Conservation (phyloP, 2,888 invertebrate genomes). For the Chromoteleia sp. region DNA sequence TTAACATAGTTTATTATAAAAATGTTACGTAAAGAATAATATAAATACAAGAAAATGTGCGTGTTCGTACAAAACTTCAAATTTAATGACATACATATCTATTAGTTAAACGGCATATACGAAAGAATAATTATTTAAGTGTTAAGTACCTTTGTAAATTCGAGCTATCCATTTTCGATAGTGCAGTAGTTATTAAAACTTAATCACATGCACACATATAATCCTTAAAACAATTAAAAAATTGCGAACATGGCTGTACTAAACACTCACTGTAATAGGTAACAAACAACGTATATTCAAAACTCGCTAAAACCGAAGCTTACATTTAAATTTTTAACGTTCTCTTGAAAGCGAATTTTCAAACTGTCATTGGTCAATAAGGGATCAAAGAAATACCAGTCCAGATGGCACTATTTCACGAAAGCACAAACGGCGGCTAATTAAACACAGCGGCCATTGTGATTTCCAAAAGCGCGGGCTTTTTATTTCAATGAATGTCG, state of each 20-base stretch:
- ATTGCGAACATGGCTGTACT: background rate
- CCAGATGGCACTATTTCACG: background rate
- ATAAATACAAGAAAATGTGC: too few relatives aligned
- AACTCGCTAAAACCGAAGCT: slow-evolving; percentile 28
- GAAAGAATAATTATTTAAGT: too few relatives aligned
- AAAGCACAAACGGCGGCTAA: background rate
- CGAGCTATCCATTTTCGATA: slow-evolving; percentile 21
- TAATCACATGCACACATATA: background rate
- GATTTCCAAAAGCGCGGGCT: background rate
- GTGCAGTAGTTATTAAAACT: background rate
- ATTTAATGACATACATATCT: background rate
- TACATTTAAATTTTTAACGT: slow-evolving; percentile 46
- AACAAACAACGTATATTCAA: slow-evolving; percentile 28
- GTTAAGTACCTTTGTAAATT: slow-evolving; percentile 17
- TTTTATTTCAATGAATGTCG: background rate
- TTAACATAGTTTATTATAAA: too few relatives aligned
- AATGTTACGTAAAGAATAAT: background rate
- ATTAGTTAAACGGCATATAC: too few relatives aligned
- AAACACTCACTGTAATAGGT: background rate
- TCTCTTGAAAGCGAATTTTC: slow-evolving; percentile 12
- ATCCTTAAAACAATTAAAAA: background rate
- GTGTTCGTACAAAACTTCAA: too few relatives aligned
- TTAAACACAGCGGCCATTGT: slow-evolving; percentile 1
- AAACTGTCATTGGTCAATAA: slow-evolving; percentile 40
- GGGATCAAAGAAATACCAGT: background rate